phyloP scores from a whole-genome alignment of 2,888 invertebrate genomes.

The Acronicta leporina region DNA sequence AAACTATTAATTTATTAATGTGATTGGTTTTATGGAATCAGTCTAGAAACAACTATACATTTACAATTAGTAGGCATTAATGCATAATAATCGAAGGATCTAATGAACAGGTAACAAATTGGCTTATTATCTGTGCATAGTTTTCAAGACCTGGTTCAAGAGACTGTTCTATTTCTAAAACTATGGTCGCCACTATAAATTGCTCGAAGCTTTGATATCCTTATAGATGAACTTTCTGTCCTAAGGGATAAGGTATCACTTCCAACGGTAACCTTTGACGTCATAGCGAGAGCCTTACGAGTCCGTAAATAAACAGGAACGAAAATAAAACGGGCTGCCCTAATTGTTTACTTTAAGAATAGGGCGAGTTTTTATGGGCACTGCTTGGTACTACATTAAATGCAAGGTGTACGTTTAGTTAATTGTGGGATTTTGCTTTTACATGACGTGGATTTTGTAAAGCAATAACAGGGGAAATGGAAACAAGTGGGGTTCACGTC shows the following conservation, averaged over 20 bases:
- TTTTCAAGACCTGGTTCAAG: conserved; percentile 7
- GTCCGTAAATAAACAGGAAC: conserved; percentile 64
- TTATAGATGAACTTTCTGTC: conserved; percentile 13
- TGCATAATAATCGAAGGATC: no score
- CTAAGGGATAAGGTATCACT: conserved; percentile 41
- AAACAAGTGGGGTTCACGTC: no score
- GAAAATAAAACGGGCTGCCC: conserved; percentile 69
- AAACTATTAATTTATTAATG: no score
- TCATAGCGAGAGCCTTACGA: conserved; percentile 55
- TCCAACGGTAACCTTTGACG: conserved; percentile 52
- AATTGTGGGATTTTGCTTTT: conserved; percentile 14
- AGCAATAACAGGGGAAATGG: neutral
- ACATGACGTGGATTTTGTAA: conserved; percentile 11
- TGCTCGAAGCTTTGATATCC: conserved; percentile 2
- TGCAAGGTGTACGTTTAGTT: conserved; percentile 34
- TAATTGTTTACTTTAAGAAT: conserved; percentile 68
- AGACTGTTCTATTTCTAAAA: conserved; percentile 16
- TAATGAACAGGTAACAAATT: no score
- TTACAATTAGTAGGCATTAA: no score
- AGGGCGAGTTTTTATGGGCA: conserved; percentile 52
- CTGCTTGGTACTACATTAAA: conserved; percentile 18
- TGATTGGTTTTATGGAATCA: no score
- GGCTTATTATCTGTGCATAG: neutral
- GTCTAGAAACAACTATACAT: no score
- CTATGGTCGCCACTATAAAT: neutral